These are phyloP conservation scores for Xyrauchen texanus DNA, from an alignment of 2,113 vertebrate species.

Conservation along the genomic window DNA sequence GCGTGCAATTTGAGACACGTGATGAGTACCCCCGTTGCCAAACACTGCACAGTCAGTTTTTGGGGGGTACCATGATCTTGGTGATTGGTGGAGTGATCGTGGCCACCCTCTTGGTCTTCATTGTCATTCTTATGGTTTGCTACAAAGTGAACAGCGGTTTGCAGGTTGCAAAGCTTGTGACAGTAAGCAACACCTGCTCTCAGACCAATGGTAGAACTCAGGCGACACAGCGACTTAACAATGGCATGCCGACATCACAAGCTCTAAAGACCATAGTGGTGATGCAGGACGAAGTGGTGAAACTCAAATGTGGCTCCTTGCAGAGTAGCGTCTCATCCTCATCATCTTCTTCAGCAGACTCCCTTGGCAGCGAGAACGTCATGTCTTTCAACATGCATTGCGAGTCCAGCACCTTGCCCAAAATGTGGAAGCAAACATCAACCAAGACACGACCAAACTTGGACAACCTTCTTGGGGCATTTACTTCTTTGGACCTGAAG, in stretches of 20 bases:
- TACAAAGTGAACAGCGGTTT: constrained; percentile 87
- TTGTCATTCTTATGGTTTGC: constrained; percentile 94
- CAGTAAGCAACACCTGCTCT: constrained; percentile 88
- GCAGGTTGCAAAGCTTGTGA: constrained; percentile 81
- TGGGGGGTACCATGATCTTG: constrained; percentile 96
- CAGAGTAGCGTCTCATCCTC: constrained; percentile 91
- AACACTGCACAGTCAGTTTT: constrained; percentile 90
- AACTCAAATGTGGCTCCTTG: constrained; percentile 86
- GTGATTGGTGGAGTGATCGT: constrained; percentile 96
- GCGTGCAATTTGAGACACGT: constrained; percentile 89
- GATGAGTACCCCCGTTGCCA: constrained; percentile 94
- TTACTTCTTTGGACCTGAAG: constrained; percentile 92
- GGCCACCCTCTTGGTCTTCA: constrained; percentile 92
- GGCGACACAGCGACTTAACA: constrained; percentile 71
- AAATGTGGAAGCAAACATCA: constrained; percentile 80
- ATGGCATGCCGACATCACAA: constrained; percentile 59
- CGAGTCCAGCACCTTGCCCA: constrained; percentile 79
- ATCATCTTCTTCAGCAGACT: constrained; percentile 84
- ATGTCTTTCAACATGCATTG: constrained; percentile 71
- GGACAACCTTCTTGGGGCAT: constrained; percentile 94
- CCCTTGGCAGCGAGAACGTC: constrained; percentile 62
- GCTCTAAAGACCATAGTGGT: constrained; percentile 82
- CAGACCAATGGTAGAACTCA: constrained; percentile 87
- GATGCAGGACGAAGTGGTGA: constrained; percentile 87
- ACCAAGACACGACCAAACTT: constrained; percentile 86